A percentile compares a stretch with the other conserved stretches of the same genome.
phyloP scores from a whole-genome alignment of 2,113 vertebrate species.

The Sylvietta virens region DNA sequence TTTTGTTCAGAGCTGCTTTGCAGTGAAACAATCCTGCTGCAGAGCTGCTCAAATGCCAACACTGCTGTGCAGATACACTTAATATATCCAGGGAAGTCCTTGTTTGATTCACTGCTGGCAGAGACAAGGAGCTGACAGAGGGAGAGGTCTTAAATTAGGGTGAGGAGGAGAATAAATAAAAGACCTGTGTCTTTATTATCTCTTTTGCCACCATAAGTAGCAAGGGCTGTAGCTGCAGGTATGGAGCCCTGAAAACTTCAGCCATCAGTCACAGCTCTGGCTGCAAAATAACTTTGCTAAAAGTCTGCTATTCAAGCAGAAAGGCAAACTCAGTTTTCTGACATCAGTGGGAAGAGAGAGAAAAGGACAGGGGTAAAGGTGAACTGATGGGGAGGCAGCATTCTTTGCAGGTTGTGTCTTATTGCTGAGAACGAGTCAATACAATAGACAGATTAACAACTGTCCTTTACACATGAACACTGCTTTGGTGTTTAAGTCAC shows the following conservation, averaged over 20 bases:
- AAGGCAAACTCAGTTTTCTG: not conserved
- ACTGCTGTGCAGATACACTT: not conserved
- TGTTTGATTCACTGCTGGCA: not conserved
- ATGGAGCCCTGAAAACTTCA: not conserved
- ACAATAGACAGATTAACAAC: not conserved
- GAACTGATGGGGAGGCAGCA: not conserved
- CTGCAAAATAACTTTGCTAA: not conserved
- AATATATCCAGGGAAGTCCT: not conserved
- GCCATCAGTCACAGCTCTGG: not conserved
- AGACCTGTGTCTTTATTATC: not conserved
- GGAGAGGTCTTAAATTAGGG: not conserved
- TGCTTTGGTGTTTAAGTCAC: not conserved
- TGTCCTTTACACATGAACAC: not conserved
- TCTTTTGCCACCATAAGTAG: not conserved
- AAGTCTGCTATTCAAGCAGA: not conserved
- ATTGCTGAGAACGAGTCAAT: not conserved
- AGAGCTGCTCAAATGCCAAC: not conserved
- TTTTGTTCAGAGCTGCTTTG: not conserved
- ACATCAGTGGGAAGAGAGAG: not conserved
- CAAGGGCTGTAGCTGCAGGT: not conserved
- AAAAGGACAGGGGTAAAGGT: not conserved
- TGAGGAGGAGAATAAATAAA: not conserved
- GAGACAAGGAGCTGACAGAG: not conserved
- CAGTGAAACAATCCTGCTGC: not conserved
- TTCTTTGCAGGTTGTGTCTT: not conserved